Percentiles rank a stretch among this genome's conserved stretches.
These are phyloP conservation scores for Enteromius viviparus DNA, from an alignment of 2,797 vertebrate species.

Conservation along the genomic window DNA sequence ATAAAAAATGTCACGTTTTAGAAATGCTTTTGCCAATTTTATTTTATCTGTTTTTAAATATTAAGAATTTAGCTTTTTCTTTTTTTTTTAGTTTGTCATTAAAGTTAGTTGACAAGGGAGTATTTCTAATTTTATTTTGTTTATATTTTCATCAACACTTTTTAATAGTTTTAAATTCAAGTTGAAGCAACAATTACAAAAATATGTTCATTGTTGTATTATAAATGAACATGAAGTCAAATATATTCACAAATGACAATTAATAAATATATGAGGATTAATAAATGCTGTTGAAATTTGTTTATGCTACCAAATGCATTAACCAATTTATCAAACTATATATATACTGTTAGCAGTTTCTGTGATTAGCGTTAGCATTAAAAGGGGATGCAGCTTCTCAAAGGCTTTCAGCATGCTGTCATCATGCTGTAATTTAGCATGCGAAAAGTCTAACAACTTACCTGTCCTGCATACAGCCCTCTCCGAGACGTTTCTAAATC, in stretches of 20 bases:
- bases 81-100: neutral
- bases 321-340: neutral
- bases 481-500: neutral
- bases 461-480: neutral
- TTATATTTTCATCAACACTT: neutral
- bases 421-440: constrained; percentile 7
- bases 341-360: neutral
- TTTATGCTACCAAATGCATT: neutral
- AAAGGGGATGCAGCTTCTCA: neutral
- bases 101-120: neutral
- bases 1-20: no score
- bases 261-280: neutral
- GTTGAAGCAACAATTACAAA: neutral
- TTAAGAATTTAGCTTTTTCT: neutral
- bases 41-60: neutral
- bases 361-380: neutral
- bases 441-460: neutral
- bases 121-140: neutral
- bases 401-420: constrained; percentile 16
- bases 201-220: neutral
- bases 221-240: neutral
- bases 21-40: neutral
- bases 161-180: neutral
- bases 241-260: neutral
- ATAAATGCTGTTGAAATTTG: neutral